Base-by-base conservation (phyloP, 2,888 invertebrate species). In the Sabatieria punctata region DNA sequence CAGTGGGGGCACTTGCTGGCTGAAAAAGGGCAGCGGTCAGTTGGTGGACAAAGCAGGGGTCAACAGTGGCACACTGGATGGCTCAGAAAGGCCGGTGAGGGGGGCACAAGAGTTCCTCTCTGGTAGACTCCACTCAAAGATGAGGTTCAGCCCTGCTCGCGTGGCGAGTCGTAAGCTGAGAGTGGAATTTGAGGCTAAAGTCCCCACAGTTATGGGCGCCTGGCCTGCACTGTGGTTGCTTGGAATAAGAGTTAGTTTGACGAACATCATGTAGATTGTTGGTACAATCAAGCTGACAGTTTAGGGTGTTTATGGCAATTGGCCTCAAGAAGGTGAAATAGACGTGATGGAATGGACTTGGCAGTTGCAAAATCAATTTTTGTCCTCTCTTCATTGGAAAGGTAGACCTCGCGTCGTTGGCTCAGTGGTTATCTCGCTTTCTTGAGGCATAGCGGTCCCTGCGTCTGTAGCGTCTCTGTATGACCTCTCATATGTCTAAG, bases 341-440 rank as follows among this genome's bases (percentile, higher is more conserved):
- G 45, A 45, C 19, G 38, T 45, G 8, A 45, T 45, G 45, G 45
- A 45, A 25, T 45, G 45, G 45, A 38, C 38, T 6, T 45, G 38
- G 37, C 8, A 6, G 4, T 6, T 43, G 6, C 15, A 21, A 18
- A 23, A 21, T 15, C 8, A 24, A n/a, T 25, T 23, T 8, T 4
- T 11, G 19, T 33, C 35, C 15, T 22, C 43, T 13, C 33, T 43
- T 13, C 43, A 43, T 21, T 43, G 43, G 43, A 33, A 41, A 18
- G 18, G 41, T 41, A 6, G n/a, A n/a, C n/a, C n/a, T n/a, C n/a
- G n/a, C n/a, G n/a, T n/a, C n/a, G n/a, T n/a, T n/a, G n/a, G n/a
- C n/a, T n/a, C n/a, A n/a, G n/a, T n/a, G n/a, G n/a, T n/a, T n/a
- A n/a, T n/a, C n/a, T n/a, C n/a, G n/a, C n/a, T n/a, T n/a, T n/a